A percentile compares a stretch with the other conserved stretches of the same genome.
phyloP scores from a whole-genome alignment of 2,888 invertebrate species.

The Acronicta psi region DNA sequence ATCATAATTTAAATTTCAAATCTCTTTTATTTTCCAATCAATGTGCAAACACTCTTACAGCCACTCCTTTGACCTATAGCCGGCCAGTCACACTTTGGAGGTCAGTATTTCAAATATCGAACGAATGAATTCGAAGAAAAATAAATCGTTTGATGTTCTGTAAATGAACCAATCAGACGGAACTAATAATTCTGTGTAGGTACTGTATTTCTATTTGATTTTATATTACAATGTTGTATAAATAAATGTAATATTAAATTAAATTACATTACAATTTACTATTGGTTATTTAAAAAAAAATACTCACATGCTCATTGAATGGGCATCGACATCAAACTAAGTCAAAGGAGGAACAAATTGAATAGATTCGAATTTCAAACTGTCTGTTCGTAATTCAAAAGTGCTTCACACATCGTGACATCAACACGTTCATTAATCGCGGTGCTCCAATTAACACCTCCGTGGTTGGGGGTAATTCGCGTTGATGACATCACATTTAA shows the following conservation, averaged over 20 bases:
- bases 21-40: neutral
- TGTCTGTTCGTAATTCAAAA: slow-evolving; percentile 52
- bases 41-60: slow-evolving; percentile 46
- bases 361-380: slow-evolving; percentile 51
- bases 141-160: slow-evolving; percentile 50
- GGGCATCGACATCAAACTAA: no score
- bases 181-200: slow-evolving; percentile 31
- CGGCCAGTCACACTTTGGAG: slow-evolving; percentile 63
- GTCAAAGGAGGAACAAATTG: no score
- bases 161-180: slow-evolving; percentile 48
- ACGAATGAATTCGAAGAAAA: slow-evolving; percentile 52
- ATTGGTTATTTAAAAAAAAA: no score
- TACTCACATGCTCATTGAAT: no score
- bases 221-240: slow-evolving; percentile 4
- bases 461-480: slow-evolving; percentile 33
- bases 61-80: slow-evolving; percentile 80
- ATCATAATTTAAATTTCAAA: neutral
- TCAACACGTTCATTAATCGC: slow-evolving; percentile 79
- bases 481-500: slow-evolving; percentile 54
- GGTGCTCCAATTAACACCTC: slow-evolving; percentile 80
- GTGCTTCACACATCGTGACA: slow-evolving; percentile 76
- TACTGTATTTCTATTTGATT: slow-evolving; percentile 17
- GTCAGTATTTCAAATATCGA: slow-evolving; percentile 60
- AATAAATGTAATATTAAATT: no score
- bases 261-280: no score